A percentile compares a stretch with the other conserved stretches of the same genome.
Conservation (phyloP, 37 sponge, comb jelly and placozoan genomes). For the Agelas oroides region DNA sequence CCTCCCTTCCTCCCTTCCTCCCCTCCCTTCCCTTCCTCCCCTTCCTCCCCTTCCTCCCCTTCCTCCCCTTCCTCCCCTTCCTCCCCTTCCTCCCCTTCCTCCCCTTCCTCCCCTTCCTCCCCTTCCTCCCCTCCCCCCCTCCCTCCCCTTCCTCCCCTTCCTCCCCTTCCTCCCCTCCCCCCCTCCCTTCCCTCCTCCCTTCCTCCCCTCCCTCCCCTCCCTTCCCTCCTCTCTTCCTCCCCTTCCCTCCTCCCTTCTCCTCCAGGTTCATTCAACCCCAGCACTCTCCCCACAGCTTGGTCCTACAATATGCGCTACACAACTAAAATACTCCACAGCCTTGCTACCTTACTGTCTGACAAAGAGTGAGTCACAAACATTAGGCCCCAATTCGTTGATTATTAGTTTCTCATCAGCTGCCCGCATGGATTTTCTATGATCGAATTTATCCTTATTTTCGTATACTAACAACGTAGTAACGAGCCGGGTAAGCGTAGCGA, state of each 20-base stretch:
- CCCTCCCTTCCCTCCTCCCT: neutral
- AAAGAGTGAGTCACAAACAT: slow-evolving; percentile 21
- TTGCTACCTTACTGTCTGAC: slow-evolving; percentile 19
- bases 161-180: neutral
- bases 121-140: neutral
- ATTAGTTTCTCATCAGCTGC: no score
- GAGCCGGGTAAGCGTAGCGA: no score
- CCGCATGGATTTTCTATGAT: no score
- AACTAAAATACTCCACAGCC: neutral
- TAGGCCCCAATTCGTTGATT: no score
- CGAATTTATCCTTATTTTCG: no score
- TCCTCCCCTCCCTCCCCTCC: neutral
- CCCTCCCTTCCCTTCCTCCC: neutral
- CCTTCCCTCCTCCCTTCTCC: no score
- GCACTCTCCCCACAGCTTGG: neutral
- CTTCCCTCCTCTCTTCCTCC: no score
- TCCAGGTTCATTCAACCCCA: neutral
- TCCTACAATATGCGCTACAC: neutral
- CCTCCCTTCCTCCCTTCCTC: no score
- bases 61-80: neutral
- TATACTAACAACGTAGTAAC: no score
- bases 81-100: neutral
- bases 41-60: neutral
- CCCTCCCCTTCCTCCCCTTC: neutral
- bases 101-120: neutral